Evolutionary conservation across 2,113 vertebrate genomes (phyloP).

Genomic region (Tachuris rubrigastra): DNA sequence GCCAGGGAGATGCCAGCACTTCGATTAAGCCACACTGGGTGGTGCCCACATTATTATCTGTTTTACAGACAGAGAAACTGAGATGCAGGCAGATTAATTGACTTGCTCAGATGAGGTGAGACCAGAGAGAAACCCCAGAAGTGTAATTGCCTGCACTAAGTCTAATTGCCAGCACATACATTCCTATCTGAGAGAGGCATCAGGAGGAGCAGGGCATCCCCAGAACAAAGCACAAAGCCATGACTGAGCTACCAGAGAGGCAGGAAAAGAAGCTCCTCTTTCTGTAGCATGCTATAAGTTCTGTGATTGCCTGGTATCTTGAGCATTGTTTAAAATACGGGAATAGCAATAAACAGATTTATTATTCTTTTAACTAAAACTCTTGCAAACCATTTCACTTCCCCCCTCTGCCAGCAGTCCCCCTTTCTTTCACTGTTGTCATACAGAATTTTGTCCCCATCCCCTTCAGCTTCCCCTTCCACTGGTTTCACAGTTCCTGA

Average conservation of each 20-base stretch:
- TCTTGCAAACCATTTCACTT: not conserved
- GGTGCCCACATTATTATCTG: not conserved
- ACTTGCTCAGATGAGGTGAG: conserved; percentile 19
- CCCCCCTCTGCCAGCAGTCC: not conserved
- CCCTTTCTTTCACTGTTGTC: not conserved
- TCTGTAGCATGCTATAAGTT: not conserved
- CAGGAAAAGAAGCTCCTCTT: not conserved
- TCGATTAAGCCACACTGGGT: not conserved
- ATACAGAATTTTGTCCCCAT: not conserved
- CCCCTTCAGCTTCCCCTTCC: not conserved
- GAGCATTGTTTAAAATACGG: not conserved
- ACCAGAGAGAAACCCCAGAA: not conserved
- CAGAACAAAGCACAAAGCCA: not conserved
- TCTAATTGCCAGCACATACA: not conserved
- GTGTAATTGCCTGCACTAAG: not conserved
- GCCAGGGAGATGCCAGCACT: not conserved
- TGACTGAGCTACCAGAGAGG: not conserved
- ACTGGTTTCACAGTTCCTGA: not conserved
- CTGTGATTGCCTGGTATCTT: not conserved
- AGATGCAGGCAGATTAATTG: conserved; percentile 38
- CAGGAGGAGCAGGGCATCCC: not conserved
- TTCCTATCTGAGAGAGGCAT: not conserved
- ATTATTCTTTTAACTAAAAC: not conserved
- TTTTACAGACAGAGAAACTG: not conserved
- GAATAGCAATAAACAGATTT: not conserved